Conservation (phyloP, 1,140 invertebrate genomes). For the Asobara japonica region DNA sequence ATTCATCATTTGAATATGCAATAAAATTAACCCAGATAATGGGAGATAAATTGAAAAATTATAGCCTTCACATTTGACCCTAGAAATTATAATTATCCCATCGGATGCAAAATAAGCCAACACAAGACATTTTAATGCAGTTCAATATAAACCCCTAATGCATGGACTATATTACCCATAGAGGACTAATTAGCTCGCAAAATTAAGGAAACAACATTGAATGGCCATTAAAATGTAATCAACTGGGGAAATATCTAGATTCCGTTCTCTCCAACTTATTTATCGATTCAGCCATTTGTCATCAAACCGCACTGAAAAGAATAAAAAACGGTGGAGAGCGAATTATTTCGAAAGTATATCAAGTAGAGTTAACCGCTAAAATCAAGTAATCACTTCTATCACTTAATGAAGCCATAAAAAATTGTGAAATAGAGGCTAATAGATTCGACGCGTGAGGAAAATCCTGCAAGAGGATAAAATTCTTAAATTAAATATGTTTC, state of each 20-base stretch:
- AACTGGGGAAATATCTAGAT: neutral
- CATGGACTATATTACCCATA: neutral
- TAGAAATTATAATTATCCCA: neutral
- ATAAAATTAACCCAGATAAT: neutral
- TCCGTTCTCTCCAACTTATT: neutral
- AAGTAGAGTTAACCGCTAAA: no score
- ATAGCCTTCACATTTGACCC: neutral
- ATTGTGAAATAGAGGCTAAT: no score
- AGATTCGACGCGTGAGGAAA: no score
- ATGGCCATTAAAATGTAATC: neutral
- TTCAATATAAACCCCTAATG: neutral
- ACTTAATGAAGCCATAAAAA: no score
- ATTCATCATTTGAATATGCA: neutral
- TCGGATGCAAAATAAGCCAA: neutral
- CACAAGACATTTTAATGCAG: neutral
- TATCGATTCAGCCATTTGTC: neutral
- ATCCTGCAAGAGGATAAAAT: no score
- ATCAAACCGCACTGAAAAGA: no score
- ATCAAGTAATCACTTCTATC: no score
- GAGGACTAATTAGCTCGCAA: neutral
- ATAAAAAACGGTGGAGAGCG: no score
- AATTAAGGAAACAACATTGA: neutral
- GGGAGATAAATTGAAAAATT: neutral
- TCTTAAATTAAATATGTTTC: no score
- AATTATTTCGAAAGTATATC: no score